A percentile compares a stretch with the other conserved stretches of the same genome.
Conservation (phyloP, 2,113 vertebrate species). For the Drymodes brunneopygia region DNA sequence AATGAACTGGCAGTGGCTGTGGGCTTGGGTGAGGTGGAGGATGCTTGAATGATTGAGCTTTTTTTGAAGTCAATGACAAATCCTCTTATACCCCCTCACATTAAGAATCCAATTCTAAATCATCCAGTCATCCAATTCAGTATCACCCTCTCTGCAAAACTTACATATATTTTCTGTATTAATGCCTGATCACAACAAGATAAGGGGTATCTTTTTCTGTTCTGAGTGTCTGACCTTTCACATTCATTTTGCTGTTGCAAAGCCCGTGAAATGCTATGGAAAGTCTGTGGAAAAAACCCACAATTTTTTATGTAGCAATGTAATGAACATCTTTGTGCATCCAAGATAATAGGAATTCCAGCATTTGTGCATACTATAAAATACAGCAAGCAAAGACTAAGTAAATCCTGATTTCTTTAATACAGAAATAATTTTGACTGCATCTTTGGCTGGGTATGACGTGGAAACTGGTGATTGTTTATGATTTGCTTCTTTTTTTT, state of each 20-base stretch:
- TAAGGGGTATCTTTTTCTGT: not conserved
- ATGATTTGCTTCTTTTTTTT: not conserved
- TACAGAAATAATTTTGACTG: not conserved
- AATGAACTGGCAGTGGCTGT: not conserved
- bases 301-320: not conserved
- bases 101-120: not conserved
- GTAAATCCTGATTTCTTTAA: not conserved
- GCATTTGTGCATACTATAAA: not conserved
- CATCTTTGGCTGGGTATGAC: not conserved
- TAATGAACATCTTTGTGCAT: not conserved
- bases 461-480: conserved; percentile 22
- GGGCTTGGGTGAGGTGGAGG: not conserved
- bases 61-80: not conserved
- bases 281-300: not conserved
- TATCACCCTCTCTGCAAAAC: not conserved
- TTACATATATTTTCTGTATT: not conserved
- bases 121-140: not conserved
- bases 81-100: accelerated
- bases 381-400: not conserved
- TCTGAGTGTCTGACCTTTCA: not conserved
- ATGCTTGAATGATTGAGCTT: not conserved
- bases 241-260: not conserved
- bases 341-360: not conserved
- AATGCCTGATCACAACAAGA: not conserved
- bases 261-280: not conserved